Evolutionary conservation across 2,797 vertebrate species (phyloP).

Genomic region (Dendrocincla fuliginosa): DNA sequence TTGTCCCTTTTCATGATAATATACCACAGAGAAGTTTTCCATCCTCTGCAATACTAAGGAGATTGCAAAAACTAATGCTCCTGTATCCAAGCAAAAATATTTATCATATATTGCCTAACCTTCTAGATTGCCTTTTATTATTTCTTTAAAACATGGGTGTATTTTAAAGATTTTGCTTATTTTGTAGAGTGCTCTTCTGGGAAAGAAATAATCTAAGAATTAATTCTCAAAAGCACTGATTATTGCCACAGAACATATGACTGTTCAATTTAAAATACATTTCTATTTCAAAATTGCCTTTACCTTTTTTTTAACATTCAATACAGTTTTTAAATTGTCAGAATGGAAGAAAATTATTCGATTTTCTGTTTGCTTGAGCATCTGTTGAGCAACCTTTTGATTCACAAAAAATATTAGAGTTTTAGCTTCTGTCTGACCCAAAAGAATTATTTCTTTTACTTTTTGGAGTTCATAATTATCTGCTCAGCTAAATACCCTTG

Average conservation of each 20-base stretch:
- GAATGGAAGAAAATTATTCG: not conserved
- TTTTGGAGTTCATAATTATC: not conserved
- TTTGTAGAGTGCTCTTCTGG: not conserved
- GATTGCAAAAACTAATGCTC: not conserved
- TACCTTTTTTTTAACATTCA: not conserved
- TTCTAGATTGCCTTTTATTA: not conserved
- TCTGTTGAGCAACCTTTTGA: not conserved
- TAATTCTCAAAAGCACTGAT: not conserved
- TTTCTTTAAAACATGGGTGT: not conserved
- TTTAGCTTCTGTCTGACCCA: not conserved
- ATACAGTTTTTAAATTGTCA: not conserved
- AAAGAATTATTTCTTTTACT: not conserved
- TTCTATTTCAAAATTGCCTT: not conserved
- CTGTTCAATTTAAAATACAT: not conserved
- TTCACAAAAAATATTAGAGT: not conserved
- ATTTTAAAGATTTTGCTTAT: not conserved
- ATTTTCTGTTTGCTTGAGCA: not conserved
- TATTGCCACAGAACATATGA: not conserved
- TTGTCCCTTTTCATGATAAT: not conserved
- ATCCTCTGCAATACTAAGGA: not conserved
- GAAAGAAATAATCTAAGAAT: not conserved
- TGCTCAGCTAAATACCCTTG: not conserved
- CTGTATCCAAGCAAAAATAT: not conserved
- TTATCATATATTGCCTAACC: not conserved
- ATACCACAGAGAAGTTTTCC: rapidly evolving